These are phyloP conservation scores for Cygnus atratus DNA, from an alignment of 2,113 vertebrate species.

Conservation along the genomic window DNA sequence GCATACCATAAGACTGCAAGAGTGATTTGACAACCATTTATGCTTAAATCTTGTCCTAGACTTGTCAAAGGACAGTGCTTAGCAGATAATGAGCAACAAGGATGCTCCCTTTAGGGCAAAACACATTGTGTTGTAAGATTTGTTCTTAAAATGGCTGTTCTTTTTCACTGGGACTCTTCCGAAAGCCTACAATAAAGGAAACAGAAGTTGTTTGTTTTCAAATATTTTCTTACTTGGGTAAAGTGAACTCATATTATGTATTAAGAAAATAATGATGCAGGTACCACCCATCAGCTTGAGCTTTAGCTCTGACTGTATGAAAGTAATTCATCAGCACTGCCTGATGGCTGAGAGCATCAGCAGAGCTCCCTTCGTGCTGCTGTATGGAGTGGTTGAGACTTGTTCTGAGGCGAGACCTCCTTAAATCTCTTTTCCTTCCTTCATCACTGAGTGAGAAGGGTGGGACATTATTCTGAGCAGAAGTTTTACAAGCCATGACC, in stretches of 20 bases:
- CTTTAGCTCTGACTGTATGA: background rate
- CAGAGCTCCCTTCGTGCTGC: background rate
- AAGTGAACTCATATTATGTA: fast-evolving
- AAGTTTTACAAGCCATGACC: background rate
- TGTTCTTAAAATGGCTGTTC: background rate
- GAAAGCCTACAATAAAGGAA: background rate
- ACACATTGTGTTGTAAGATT: background rate
- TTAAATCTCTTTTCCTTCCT: background rate
- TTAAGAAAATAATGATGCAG: background rate
- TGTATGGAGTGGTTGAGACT: fast-evolving
- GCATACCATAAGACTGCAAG: constrained; percentile 9
- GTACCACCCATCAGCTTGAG: fast-evolving
- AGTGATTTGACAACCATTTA: constrained; percentile 48
- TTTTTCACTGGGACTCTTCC: background rate
- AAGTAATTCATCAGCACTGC: background rate
- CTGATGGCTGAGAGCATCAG: background rate
- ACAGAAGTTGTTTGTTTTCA: background rate
- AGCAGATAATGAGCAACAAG: constrained; percentile 49
- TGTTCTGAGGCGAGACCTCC: fast-evolving
- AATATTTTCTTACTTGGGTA: background rate
- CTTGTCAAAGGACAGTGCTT: constrained; percentile 56
- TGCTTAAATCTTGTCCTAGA: constrained; percentile 63
- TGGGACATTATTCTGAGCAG: background rate
- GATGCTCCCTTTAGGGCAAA: constrained; percentile 16
- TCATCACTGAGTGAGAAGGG: background rate